These are phyloP conservation scores for Tholera decimalis DNA, from an alignment of 2,888 invertebrate genomes.

Conservation along the genomic window DNA sequence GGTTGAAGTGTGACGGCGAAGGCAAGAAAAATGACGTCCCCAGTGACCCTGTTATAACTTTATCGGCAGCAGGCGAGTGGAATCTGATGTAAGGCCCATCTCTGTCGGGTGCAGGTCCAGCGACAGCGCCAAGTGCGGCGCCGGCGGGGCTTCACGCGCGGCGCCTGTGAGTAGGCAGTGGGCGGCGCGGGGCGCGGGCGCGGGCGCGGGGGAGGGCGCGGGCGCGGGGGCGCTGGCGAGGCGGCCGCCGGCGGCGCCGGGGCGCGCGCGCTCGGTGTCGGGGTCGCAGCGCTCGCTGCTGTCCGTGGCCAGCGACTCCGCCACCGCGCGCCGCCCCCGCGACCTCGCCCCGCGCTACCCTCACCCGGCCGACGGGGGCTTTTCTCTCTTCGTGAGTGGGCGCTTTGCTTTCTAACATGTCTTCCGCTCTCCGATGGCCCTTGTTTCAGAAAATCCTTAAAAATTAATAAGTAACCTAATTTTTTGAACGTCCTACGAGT, in stretches of 20 bases:
- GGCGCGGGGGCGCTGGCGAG: slow-evolving; percentile 65
- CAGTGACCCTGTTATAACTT: slow-evolving; percentile 45
- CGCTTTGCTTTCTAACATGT: slow-evolving; percentile 90
- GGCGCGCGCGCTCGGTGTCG: slow-evolving; percentile 74
- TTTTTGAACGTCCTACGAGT: background rate
- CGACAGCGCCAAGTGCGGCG: slow-evolving; percentile 92
- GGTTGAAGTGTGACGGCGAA: background rate
- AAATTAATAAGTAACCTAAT: background rate
- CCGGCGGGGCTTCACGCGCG: slow-evolving; percentile 87
- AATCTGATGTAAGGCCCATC: slow-evolving; percentile 65
- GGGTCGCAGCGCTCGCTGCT: slow-evolving; percentile 89
- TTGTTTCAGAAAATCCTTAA: slow-evolving; percentile 47
- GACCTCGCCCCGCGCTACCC: slow-evolving; percentile 85
- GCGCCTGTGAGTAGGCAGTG: slow-evolving; percentile 92
- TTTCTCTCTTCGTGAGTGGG: slow-evolving; percentile 91
- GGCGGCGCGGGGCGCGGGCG: slow-evolving; percentile 83
- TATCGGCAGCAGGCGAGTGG: slow-evolving; percentile 65
- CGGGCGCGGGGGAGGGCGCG: slow-evolving; percentile 76
- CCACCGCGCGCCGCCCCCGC: slow-evolving; percentile 86
- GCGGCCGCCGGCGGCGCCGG: slow-evolving; percentile 71
- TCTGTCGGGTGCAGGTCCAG: slow-evolving; percentile 89
- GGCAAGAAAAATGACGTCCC: slow-evolving; percentile 2
- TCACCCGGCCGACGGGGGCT: slow-evolving; percentile 85
- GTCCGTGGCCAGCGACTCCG: slow-evolving; percentile 90
- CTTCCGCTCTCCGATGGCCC: slow-evolving; percentile 74